Evolutionary conservation across 2,113 vertebrate genomes (phyloP).

Genomic region (Anoura caudifer): DNA sequence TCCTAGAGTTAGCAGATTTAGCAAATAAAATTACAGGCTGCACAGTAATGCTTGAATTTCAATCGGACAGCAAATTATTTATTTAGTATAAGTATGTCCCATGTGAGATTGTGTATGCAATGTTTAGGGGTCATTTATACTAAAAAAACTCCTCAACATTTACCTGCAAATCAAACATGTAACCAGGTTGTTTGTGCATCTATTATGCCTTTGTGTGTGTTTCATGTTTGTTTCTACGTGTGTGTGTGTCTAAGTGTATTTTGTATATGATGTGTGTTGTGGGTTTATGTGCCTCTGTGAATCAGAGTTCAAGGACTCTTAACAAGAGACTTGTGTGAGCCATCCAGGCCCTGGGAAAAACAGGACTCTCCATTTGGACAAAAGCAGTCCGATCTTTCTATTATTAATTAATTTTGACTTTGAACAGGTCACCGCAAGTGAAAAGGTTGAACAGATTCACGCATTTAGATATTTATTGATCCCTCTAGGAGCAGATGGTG

Average conservation of each 20-base stretch:
- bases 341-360: background rate
- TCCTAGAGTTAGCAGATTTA: background rate
- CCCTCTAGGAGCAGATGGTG: background rate
- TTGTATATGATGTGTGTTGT: background rate
- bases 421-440: conserved; percentile 23
- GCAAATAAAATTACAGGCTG: background rate
- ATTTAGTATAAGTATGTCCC: background rate
- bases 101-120: background rate
- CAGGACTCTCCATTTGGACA: background rate
- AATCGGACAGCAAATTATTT: background rate
- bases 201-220: background rate
- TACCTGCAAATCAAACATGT: background rate
- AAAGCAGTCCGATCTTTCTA: background rate
- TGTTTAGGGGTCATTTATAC: background rate
- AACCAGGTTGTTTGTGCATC: background rate
- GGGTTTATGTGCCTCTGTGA: background rate
- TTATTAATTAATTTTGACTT: conserved; percentile 57
- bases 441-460: background rate
- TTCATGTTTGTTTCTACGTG: background rate
- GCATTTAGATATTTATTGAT: conserved; percentile 49
- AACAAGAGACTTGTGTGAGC: background rate
- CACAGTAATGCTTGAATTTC: background rate
- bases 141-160: background rate
- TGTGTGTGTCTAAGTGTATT: background rate
- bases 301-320: background rate